Evolutionary conservation across 2,113 vertebrate genomes (phyloP).

Genomic region (Tor tambroides): DNA sequence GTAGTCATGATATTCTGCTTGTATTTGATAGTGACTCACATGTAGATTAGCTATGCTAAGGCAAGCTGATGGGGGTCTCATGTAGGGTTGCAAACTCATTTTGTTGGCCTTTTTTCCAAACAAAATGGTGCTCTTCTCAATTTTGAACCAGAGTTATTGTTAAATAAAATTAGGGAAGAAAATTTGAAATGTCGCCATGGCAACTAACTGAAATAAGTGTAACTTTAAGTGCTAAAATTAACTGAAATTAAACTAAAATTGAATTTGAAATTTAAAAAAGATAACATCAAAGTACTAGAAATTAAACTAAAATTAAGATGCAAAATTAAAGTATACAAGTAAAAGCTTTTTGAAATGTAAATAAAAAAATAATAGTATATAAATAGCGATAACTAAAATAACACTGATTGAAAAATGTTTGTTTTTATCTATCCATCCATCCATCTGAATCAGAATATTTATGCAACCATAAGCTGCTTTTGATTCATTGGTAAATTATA

Average conservation of each 20-base stretch:
- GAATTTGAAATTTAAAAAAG: background rate
- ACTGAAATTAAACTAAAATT: background rate
- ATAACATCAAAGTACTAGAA: too few species aligned
- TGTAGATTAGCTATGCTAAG: slow-evolving; percentile 4
- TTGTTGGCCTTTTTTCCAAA: background rate
- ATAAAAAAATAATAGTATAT: too few species aligned
- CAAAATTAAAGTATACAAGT: too few species aligned
- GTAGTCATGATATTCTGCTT: background rate
- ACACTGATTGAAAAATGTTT: too few species aligned
- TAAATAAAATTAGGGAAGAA: too few species aligned
- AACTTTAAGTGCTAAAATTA: background rate
- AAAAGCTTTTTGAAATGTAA: too few species aligned
- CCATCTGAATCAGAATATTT: too few species aligned
- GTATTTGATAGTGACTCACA: slow-evolving; percentile 5
- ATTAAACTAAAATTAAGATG: too few species aligned
- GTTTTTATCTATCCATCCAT: too few species aligned
- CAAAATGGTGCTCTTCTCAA: background rate
- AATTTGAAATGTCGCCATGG: background rate
- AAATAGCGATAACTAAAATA: too few species aligned
- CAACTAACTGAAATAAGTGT: background rate
- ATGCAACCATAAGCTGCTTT: background rate
- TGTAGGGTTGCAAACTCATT: background rate
- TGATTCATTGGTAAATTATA: background rate
- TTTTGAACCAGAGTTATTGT: background rate
- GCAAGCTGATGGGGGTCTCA: background rate